phyloP scores from a whole-genome alignment of 2,888 invertebrate species.

The Criorhina ranunculi region DNA sequence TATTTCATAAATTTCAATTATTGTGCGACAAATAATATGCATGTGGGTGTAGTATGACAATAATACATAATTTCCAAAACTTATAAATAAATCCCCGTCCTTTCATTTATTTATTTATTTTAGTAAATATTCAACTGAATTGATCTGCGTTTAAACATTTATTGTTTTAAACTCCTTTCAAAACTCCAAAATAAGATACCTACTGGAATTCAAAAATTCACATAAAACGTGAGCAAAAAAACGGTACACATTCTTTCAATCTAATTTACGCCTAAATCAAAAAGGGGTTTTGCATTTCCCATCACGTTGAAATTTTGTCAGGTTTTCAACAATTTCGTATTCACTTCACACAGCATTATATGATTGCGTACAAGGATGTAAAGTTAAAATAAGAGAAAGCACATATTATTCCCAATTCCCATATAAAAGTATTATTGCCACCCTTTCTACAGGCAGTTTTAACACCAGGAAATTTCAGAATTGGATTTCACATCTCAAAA shows the following conservation, averaged over 20 bases:
- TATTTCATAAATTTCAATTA: too few species aligned
- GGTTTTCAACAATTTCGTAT: slow-evolving; percentile 25
- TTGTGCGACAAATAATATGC: too few species aligned
- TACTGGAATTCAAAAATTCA: not conserved
- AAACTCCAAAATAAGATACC: too few species aligned
- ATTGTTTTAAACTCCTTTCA: not conserved
- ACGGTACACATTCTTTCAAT: slow-evolving; percentile 17
- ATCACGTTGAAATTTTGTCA: not conserved
- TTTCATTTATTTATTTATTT: too few species aligned
- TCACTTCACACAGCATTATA: slow-evolving; percentile 37
- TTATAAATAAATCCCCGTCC: too few species aligned
- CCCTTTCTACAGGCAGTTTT: not conserved
- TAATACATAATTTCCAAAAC: too few species aligned
- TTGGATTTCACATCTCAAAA: slow-evolving; percentile 4
- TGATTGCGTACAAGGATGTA: slow-evolving; percentile 21
- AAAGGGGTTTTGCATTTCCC: slow-evolving; percentile 29
- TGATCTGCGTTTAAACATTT: not conserved
- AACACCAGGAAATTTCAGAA: not conserved
- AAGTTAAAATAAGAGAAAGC: slow-evolving; percentile 28
- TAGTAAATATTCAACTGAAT: not conserved
- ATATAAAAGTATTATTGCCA: slow-evolving; percentile 14
- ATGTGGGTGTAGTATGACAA: too few species aligned
- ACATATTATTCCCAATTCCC: not conserved
- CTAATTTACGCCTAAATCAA: slow-evolving; percentile 17
- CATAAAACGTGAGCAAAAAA: slow-evolving; percentile 17